Base-by-base conservation (phyloP, 2,888 invertebrate species). In the Lasius fuliginosus region DNA sequence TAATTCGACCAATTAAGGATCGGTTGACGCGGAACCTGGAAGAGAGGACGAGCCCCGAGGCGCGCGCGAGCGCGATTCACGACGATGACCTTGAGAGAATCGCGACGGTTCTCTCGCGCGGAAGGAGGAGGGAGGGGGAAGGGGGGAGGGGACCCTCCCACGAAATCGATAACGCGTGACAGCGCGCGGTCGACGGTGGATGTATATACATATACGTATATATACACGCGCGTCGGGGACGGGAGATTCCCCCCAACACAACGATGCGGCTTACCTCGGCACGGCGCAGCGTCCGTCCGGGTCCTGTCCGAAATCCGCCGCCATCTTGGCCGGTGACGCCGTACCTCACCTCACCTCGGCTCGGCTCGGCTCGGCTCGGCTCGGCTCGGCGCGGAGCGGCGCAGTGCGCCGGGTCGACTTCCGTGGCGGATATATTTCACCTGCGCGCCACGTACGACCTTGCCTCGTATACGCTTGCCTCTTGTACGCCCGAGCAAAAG, bases 71-170 rank as follows among this genome's bases (percentile, higher is more conserved):
- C 67, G 89, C 82, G 83, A 84, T 85, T 82, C 71, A 81, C 81
- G 71, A 62, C 71, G 73, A 49, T 88, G 86, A 88, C 88, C 88
- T 88, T 88, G 88, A 73, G 77, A 76, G 75, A 64, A 36, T 40
- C 68, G 49, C 76, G 36, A 15, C 27, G 65, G 40, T 67, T 56
- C 36, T 67, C 68, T 40, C 69, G 58, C 30, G 49, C 27, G 33
- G 2, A 8, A 36, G 36, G 23, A 33, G 5, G 33, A 53, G 36
- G 65, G 12, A 3, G 2, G 36, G 27, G n/a, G 3, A n/a, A n/a
- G 36, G 36, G 23, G 46, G 5, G 33, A 53, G 36, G 65, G 18
- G 30, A 49, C 36, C 69, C 77, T 79, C 77, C 77, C n/a, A 58
- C 58, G 77, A 53, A 69, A 79, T 79, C 77, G 77, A 79, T 79